A percentile compares a stretch with the other conserved stretches of the same genome.
Conservation (phyloP, 92 coral and sea anemone genomes). For the Galaxea fascicularis region DNA sequence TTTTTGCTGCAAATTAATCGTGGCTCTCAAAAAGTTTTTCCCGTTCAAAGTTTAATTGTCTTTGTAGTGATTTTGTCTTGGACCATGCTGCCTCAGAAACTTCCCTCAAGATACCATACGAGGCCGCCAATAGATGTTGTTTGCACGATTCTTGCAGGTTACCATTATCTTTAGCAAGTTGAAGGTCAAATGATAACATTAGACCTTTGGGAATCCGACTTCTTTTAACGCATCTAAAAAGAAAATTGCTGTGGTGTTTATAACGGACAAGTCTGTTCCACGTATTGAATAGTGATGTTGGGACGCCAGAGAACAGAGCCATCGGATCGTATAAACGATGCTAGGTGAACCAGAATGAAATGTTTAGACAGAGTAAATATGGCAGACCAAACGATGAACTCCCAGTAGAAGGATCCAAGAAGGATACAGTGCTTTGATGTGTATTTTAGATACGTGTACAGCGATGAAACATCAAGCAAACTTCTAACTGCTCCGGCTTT, state of each 20-base stretch:
- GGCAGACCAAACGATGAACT: too few relatives aligned
- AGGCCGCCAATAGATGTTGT: slow-evolving; percentile 46
- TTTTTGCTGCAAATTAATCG: too few relatives aligned
- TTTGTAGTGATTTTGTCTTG: slow-evolving; percentile 45
- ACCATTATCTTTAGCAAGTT: slow-evolving; percentile 58
- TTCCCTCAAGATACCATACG: slow-evolving; percentile 48
- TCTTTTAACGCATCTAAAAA: slow-evolving; percentile 24
- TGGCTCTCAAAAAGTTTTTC: slow-evolving; percentile 13
- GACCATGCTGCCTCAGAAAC: slow-evolving; percentile 54
- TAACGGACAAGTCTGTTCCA: slow-evolving; percentile 58
- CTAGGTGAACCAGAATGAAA: too few relatives aligned
- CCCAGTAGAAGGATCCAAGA: too few relatives aligned
- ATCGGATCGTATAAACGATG: not conserved
- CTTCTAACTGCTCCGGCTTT: too few relatives aligned
- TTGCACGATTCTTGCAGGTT: slow-evolving; percentile 46
- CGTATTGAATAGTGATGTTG: slow-evolving; percentile 42
- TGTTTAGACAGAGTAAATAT: too few relatives aligned
- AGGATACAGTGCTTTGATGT: too few relatives aligned
- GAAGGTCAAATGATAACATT: slow-evolving; percentile 56
- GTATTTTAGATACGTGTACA: too few relatives aligned
- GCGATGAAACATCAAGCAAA: too few relatives aligned
- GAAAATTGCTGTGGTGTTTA: slow-evolving; percentile 49
- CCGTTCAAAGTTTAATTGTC: slow-evolving; percentile 41
- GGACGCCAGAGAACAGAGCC: slow-evolving; percentile 44
- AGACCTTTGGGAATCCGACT: slow-evolving; percentile 65